Percentiles rank a stretch among this genome's conserved stretches.
Evolutionary conservation across 2,797 vertebrate species (phyloP).

Genomic region (Falco novaeseelandiae): DNA sequence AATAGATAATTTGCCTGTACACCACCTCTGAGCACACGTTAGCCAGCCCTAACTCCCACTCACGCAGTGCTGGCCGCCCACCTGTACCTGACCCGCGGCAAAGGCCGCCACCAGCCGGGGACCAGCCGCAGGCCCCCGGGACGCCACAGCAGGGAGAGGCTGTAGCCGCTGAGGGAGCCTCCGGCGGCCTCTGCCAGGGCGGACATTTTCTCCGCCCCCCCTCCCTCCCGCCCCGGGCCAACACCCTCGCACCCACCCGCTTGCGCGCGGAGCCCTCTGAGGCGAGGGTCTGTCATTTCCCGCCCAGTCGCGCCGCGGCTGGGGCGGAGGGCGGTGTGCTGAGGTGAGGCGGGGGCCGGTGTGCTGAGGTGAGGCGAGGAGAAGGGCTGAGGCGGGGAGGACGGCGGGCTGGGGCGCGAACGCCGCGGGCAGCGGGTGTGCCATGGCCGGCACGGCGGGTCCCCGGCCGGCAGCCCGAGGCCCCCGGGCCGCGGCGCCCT

Average conservation of each 20-base stretch:
- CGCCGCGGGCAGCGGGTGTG: not conserved
- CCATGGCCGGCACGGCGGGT: not conserved
- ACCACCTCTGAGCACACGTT: not conserved
- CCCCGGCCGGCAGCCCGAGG: not conserved
- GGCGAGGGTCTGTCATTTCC: not conserved
- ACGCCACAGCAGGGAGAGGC: not conserved
- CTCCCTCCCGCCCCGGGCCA: accelerated
- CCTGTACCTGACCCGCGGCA: not conserved
- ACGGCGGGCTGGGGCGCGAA: too few species aligned
- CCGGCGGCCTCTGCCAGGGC: not conserved
- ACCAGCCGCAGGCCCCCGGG: not conserved
- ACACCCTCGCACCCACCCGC: not conserved
- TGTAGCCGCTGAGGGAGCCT: not conserved
- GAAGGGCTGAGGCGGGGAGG: too few species aligned
- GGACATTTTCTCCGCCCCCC: not conserved
- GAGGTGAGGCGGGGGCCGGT: not conserved
- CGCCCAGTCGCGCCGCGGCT: not conserved
- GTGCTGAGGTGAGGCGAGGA: not conserved
- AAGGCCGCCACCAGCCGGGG: not conserved
- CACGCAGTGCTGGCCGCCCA: not conserved
- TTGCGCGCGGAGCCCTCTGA: not conserved
- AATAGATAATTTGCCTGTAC: not conserved
- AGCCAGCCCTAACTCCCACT: not conserved
- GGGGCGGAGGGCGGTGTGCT: not conserved
- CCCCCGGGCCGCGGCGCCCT: not conserved